Percentiles rank a stretch among this genome's conserved stretches.
Conservation (phyloP, 92 coral and sea anemone genomes). For the Porites rus region DNA sequence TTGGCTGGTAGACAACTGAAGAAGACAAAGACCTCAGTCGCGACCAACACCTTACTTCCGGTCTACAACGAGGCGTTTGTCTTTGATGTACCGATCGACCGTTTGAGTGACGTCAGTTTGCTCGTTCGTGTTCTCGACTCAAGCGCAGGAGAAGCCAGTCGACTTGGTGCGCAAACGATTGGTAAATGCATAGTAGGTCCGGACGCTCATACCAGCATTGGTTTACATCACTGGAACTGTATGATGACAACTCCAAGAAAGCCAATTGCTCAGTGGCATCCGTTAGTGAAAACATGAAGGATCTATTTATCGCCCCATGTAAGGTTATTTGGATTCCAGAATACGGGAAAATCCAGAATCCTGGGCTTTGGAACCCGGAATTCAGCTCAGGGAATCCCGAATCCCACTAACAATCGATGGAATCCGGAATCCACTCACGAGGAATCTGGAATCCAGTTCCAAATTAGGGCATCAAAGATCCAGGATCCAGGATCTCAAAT, state of each 20-base stretch:
- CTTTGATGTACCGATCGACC: slow-evolving; percentile 95
- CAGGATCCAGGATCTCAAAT: too few relatives aligned
- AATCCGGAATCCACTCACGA: too few relatives aligned
- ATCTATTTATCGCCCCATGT: too few relatives aligned
- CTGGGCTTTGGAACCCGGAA: too few relatives aligned
- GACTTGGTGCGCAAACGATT: slow-evolving; percentile 57
- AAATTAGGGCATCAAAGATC: too few relatives aligned
- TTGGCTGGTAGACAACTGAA: slow-evolving; percentile 92
- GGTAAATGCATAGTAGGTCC: slow-evolving; percentile 95
- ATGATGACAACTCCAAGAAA: slow-evolving; percentile 98
- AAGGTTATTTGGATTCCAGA: too few relatives aligned
- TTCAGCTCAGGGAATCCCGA: too few relatives aligned
- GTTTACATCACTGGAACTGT: slow-evolving; percentile 98
- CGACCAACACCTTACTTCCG: slow-evolving; percentile 79
- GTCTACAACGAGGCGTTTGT: slow-evolving; percentile 99
- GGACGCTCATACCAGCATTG: slow-evolving; percentile 87
- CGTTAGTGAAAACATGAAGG: slow-evolving; percentile 44
- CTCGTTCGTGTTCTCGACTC: slow-evolving; percentile 88
- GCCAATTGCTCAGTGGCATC: slow-evolving; percentile 99
- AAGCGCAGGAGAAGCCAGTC: slow-evolving; percentile 39
- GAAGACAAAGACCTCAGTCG: slow-evolving; percentile 95
- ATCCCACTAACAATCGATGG: too few relatives aligned
- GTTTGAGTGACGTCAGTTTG: slow-evolving; percentile 94
- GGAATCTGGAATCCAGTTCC: too few relatives aligned
- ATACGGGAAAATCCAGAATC: too few relatives aligned